Percentiles rank a stretch among this genome's conserved stretches.
These are phyloP conservation scores for Phyllotreta striolata DNA, from an alignment of 2,888 invertebrate genomes.

Conservation along the genomic window DNA sequence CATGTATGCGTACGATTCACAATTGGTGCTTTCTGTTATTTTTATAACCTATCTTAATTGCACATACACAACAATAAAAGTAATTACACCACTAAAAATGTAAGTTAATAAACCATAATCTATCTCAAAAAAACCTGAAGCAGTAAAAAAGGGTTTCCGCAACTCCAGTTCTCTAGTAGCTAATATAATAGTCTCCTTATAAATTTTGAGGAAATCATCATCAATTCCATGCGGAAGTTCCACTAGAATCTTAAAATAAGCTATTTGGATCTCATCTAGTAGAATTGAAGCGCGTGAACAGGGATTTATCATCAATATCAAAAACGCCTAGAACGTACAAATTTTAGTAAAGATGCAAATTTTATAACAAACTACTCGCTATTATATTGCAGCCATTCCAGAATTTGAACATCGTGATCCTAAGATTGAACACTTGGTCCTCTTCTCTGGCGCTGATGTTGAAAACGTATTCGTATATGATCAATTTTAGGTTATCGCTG, in stretches of 20 bases:
- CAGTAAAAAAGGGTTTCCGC: conserved; percentile 37
- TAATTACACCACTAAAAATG: conserved; percentile 33
- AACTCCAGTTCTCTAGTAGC: conserved; percentile 28
- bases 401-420: conserved; percentile 15
- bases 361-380: conserved; percentile 11
- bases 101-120: conserved; percentile 31
- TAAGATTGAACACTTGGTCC: not conserved
- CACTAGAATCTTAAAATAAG: conserved; percentile 30
- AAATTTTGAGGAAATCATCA: conserved; percentile 19
- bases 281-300: conserved; percentile 23
- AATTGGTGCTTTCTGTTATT: not conserved
- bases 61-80: conserved; percentile 33
- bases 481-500: conserved; percentile 22
- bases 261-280: conserved; percentile 20
- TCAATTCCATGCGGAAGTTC: conserved; percentile 30
- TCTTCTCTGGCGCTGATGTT: not conserved
- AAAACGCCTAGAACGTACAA: conserved; percentile 22
- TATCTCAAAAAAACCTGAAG: conserved; percentile 35
- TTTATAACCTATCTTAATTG: conserved; percentile 23
- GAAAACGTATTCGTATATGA: conserved; percentile 17
- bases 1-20: too few species aligned
- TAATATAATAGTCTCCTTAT: conserved; percentile 24
- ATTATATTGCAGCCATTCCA: conserved; percentile 21
- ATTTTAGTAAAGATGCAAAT: not conserved
- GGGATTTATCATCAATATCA: conserved; percentile 26